Conservation (phyloP, 2,888 invertebrate genomes). For the Ennomos fuscantarius region DNA sequence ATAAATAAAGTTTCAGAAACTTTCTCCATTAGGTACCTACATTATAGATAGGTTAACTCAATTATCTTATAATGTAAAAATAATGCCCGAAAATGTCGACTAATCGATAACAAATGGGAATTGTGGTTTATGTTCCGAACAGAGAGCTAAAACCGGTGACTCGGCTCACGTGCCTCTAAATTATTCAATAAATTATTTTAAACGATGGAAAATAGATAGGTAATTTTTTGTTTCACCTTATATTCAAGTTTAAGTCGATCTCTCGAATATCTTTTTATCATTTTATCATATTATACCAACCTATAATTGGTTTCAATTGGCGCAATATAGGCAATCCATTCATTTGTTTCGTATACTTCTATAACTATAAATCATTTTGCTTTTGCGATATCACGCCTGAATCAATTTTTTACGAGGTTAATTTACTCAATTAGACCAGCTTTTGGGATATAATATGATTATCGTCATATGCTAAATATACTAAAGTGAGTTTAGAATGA, state of each 20-base stretch:
- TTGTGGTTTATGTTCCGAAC: conserved; percentile 29
- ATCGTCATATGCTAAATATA: too few species aligned
- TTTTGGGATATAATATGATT: too few species aligned
- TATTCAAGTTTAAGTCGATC: conserved; percentile 4
- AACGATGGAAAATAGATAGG: conserved; percentile 7
- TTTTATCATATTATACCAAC: too few species aligned
- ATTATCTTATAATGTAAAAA: conserved; percentile 31
- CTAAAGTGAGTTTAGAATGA: too few species aligned
- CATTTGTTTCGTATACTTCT: too few species aligned
- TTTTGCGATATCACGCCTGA: too few species aligned
- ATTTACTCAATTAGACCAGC: too few species aligned
- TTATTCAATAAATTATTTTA: conserved; percentile 19
- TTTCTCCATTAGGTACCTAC: conserved; percentile 20
- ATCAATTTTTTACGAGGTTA: too few species aligned
- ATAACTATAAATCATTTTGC: too few species aligned
- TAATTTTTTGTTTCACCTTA: background rate
- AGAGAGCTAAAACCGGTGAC: conserved; percentile 19
- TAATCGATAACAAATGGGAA: conserved; percentile 36
- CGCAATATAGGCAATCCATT: too few species aligned
- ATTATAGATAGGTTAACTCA: conserved; percentile 21
- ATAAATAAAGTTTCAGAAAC: conserved; percentile 9
- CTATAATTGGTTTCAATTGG: too few species aligned
- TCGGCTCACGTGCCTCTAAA: conserved; percentile 20
- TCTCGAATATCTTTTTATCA: background rate
- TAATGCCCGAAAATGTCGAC: conserved; percentile 29